Conservation (phyloP, 2,797 vertebrate genomes). For the Iguana delicatissima region DNA sequence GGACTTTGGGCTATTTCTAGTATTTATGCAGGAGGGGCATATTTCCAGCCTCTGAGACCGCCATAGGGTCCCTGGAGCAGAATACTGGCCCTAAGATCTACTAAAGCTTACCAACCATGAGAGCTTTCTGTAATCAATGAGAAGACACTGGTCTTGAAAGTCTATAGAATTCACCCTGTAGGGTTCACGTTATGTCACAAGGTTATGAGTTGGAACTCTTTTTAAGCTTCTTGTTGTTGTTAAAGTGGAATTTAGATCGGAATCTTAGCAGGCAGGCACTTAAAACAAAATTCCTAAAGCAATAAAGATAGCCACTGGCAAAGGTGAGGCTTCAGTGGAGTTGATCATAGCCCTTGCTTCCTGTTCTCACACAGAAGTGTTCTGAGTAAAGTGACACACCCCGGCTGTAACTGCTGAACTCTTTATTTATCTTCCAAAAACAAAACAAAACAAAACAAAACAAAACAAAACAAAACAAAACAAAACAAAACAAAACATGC, state of each 20-base stretch:
- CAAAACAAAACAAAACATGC: slow-evolving; percentile 43
- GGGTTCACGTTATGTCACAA: slow-evolving; percentile 26
- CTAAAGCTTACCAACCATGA: too few species aligned
- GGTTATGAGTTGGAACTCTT: not conserved
- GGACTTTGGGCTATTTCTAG: too few species aligned
- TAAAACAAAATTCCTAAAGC: slow-evolving; percentile 18
- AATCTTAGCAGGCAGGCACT: not conserved
- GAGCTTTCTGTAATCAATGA: not conserved
- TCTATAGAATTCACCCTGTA: not conserved
- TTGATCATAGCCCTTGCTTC: fast-evolving
- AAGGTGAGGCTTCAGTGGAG: not conserved
- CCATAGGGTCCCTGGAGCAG: too few species aligned
- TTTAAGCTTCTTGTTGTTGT: not conserved
- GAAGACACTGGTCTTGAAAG: not conserved
- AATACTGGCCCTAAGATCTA: too few species aligned
- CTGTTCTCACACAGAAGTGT: slow-evolving; percentile 37
- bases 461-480: slow-evolving; percentile 41
- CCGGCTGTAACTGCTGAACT: slow-evolving; percentile 51
- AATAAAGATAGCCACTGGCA: not conserved
- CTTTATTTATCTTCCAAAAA: slow-evolving; percentile 72
- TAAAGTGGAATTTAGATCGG: not conserved
- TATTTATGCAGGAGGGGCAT: too few species aligned
- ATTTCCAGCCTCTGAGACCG: too few species aligned
- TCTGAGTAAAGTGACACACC: slow-evolving; percentile 61
- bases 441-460: slow-evolving; percentile 32